A percentile compares a stretch with the other conserved stretches of the same genome.
These are phyloP conservation scores for Rhagonycha fulva DNA, from an alignment of 2,888 invertebrate genomes.

Conservation along the genomic window DNA sequence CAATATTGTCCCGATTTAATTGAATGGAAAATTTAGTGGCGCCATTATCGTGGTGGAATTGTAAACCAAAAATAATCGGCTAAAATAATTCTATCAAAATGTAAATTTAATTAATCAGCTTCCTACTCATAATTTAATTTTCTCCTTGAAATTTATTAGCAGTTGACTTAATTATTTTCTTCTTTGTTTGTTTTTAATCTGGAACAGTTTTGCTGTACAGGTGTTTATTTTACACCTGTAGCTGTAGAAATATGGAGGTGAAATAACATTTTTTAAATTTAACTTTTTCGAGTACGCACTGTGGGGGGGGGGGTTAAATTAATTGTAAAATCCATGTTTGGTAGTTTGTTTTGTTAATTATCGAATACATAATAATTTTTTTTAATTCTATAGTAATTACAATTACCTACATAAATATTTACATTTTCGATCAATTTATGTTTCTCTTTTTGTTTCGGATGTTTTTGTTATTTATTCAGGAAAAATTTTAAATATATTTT, in stretches of 20 bases:
- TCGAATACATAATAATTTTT: background rate
- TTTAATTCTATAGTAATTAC: background rate
- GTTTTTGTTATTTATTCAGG: no score
- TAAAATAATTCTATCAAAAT: background rate
- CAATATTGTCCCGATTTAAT: no score
- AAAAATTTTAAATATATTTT: no score
- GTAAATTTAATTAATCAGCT: background rate
- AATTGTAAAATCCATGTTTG: background rate
- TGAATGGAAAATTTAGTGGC: background rate
- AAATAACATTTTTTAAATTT: background rate
- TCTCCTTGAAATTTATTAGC: background rate
- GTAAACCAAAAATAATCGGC: background rate
- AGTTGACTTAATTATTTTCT: background rate
- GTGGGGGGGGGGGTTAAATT: background rate
- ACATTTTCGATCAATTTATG: background rate
- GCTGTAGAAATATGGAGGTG: background rate
- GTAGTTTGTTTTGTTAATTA: background rate
- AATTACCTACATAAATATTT: background rate
- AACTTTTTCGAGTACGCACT: background rate
- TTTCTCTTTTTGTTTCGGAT: background rate
- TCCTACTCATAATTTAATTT: background rate
- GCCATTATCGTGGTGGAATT: background rate
- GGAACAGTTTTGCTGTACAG: background rate
- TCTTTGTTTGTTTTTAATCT: background rate
- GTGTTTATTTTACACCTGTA: background rate